These are phyloP conservation scores for Styela clava DNA, from an alignment of 23 tunicate species.

Conservation along the genomic window DNA sequence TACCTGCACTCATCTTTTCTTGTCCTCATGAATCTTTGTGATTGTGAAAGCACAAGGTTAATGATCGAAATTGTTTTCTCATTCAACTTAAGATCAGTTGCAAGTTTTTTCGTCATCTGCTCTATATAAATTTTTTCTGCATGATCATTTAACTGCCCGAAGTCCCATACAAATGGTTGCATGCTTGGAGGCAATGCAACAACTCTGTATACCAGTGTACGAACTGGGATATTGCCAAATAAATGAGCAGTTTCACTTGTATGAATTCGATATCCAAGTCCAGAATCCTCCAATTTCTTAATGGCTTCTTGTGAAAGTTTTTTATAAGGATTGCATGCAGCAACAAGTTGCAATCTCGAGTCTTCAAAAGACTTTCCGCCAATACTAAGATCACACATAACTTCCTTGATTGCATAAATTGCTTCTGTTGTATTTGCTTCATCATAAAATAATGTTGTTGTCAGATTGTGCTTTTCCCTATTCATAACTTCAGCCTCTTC, in stretches of 20 bases:
- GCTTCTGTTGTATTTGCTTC: slow-evolving; percentile 82
- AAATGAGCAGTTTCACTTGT: slow-evolving; percentile 25
- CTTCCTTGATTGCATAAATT: slow-evolving; percentile 62
- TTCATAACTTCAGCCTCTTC: not conserved
- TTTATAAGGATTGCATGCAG: slow-evolving; percentile 65
- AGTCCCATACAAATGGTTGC: slow-evolving; percentile 66
- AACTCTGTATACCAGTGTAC: slow-evolving; percentile 61
- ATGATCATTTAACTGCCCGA: slow-evolving; percentile 44
- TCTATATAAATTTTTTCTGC: slow-evolving; percentile 44
- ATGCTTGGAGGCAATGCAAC: slow-evolving; percentile 60
- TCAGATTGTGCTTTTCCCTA: not conserved
- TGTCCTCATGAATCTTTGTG: slow-evolving; percentile 46
- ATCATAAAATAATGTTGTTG: slow-evolving; percentile 51
- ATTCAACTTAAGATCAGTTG: not conserved
- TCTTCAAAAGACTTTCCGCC: slow-evolving; percentile 37
- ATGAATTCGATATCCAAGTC: slow-evolving; percentile 46
- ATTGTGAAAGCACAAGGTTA: slow-evolving; percentile 4
- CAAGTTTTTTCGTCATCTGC: slow-evolving; percentile 42
- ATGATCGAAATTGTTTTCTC: not conserved
- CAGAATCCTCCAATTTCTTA: slow-evolving; percentile 40
- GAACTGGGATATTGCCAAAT: slow-evolving; percentile 51
- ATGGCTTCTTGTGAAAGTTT: slow-evolving; percentile 28
- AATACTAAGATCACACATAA: slow-evolving; percentile 52
- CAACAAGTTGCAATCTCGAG: slow-evolving; percentile 36
- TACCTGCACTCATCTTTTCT: slow-evolving; percentile 29